Base-by-base conservation (phyloP, 2,113 vertebrate genomes). In the Cebus imitator region DNA sequence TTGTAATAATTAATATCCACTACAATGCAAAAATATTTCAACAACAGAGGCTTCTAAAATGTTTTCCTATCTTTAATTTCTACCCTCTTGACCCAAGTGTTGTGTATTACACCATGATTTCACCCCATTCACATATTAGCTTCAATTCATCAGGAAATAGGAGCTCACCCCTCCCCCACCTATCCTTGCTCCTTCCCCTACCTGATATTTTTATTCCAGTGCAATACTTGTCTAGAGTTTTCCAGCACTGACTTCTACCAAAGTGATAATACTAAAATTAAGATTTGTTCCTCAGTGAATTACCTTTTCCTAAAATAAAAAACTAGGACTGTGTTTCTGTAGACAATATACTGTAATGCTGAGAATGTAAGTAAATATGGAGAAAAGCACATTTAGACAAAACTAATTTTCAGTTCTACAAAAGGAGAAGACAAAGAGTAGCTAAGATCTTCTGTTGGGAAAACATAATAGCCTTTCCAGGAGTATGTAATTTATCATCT, bases 261-360 rank as follows among this genome's bases (percentile, higher is more conserved):
- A 87, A 78, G 25, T 2, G 7, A 32, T 57, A 18, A 64, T 64
- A 40, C 55, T 85, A 35, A 58, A 93, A 89, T 32, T 23, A 78
- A 88, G 73, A 88, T 75, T 57, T 30, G 45, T n/a, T 87, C 16
- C 30, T 90, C 30, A 35, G 0, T 70, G 30, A 84, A 84, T 55
- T 64, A 76, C 12, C 58, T 75, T 45, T 55, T 45, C 87, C 58
- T 61, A 66, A 96, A 95, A 78, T 89, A 7, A 79, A 97, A 87
- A 13, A 23, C 2, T 5, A 23, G 37, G 64, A 90, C 32, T 40
- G 55, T n/a, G 3, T 20, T 37, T 72, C 73, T 72, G 79, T 21
- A 58, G 68, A 73, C 32, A 30, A 21, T 4, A 25, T 5, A 40
- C 11, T 1, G 8, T 7, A 9, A 52, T 35, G 35, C 21, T 20